Base-by-base conservation (phyloP, 2,888 invertebrate species). In the Acrobasis consociella region DNA sequence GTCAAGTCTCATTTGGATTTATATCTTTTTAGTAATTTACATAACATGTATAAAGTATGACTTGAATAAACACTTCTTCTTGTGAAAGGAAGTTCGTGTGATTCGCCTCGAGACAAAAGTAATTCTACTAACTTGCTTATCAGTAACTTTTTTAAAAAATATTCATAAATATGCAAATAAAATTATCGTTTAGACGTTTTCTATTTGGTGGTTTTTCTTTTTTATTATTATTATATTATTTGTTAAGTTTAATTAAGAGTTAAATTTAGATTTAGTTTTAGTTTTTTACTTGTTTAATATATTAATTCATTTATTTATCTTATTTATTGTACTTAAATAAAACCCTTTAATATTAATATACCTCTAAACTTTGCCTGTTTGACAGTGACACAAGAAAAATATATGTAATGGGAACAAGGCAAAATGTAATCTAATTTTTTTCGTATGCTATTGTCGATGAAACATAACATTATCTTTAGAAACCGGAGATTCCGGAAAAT, bases 1-100 rank as follows among this genome's bases (percentile, higher is more conserved):
- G 11, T 46, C 11, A 13, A n/a, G n/a, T 46, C 46, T 31, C 31
- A 31, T 31, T 46, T 3, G 46, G 46, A 46, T 46, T 13, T 13
- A 5, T 13, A 46, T 46, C 46, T 46, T 46, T 42, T 46, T 46
- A n/a, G 13, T 31, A 31, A 37, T 52, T 17, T 52, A 52, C n/a
- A n/a, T 31, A 52, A 51, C 51, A 11, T 52, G 31, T n/a, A n/a
- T 13, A 37, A 31, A 31, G 31, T 52, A 52, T 52, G 1, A 46
- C 13, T 46, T 13, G 13, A 31, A 52, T 31, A 52, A 13, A 52
- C 22, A 52, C 52, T 52, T 52, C 22, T 31, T 52, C n/a, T 52
- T 37, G 52, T 52, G 52, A 52, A 52, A 52, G 52, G 52, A 52
- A 13, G 31, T 13, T n/a, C 31, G 52, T 31, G 52, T 31, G 31